Percentiles rank a stretch among this genome's conserved stretches.
Conservation (phyloP, 2,113 vertebrate genomes). For the Vidua chalybeata region DNA sequence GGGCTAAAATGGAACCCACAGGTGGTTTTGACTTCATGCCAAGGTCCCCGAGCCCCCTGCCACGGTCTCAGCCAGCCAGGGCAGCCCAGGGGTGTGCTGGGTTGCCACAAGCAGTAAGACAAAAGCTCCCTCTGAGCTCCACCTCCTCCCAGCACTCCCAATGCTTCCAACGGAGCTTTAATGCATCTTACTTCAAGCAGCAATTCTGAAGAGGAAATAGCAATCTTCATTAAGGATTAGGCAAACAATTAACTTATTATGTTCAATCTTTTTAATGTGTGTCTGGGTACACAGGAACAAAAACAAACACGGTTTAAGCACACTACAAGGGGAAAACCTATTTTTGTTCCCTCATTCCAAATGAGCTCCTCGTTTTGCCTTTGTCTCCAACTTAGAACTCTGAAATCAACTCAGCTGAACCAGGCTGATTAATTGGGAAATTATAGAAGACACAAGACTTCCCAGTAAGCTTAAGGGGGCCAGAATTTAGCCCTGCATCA, state of each 20-base stretch:
- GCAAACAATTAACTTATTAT: constrained; percentile 56
- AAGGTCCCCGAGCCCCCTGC: too few relatives aligned
- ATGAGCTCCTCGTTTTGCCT: neutral
- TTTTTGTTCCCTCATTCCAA: neutral
- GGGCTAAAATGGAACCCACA: too few relatives aligned
- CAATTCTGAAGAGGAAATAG: constrained; percentile 36
- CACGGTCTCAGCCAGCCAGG: too few relatives aligned
- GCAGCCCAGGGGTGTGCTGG: too few relatives aligned
- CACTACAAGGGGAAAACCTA: neutral
- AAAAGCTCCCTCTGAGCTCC: neutral
- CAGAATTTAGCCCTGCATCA: neutral
- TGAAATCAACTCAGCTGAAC: neutral
- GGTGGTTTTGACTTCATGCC: too few relatives aligned
- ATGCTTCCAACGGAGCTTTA: neutral
- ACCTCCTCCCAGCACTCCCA: neutral
- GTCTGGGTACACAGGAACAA: constrained; percentile 1
- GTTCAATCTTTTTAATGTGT: constrained; percentile 48
- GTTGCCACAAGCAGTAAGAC: rapidly evolving
- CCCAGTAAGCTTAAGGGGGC: neutral
- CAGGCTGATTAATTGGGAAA: neutral
- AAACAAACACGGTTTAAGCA: constrained; percentile 11
- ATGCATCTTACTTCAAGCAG: constrained; percentile 21
- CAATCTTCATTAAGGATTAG: constrained; percentile 61
- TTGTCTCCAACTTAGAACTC: neutral
- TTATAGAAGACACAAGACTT: rapidly evolving